These are phyloP conservation scores for Eupsilia transversa DNA, from an alignment of 2,888 invertebrate species.

Conservation along the genomic window DNA sequence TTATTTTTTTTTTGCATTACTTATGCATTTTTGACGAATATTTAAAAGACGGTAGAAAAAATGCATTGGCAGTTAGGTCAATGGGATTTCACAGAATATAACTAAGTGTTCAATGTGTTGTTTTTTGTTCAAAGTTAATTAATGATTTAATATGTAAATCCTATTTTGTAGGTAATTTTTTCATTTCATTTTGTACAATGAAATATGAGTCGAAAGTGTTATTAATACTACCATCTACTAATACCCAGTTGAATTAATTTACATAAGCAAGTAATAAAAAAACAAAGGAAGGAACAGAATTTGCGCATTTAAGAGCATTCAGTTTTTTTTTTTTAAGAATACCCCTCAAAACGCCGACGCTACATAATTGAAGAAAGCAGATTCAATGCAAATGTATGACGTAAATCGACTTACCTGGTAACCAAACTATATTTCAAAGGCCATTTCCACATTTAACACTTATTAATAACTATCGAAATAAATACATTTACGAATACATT, in stretches of 20 bases:
- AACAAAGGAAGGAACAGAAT: conserved; percentile 29
- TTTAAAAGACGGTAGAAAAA: neutral
- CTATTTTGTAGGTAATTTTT: neutral
- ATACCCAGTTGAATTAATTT: conserved; percentile 2
- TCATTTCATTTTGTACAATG: too few relatives aligned
- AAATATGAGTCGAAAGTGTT: neutral
- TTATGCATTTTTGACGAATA: neutral
- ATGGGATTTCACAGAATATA: neutral
- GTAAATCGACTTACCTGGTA: conserved; percentile 58
- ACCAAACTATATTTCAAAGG: conserved; percentile 41
- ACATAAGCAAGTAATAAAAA: conserved; percentile 45
- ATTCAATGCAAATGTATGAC: conserved; percentile 35
- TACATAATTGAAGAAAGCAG: conserved; percentile 11
- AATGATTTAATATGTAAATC: neutral
- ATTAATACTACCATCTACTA: neutral
- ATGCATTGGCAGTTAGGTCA: neutral
- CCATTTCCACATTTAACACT: conserved; percentile 58
- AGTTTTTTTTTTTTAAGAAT: conserved; percentile 5
- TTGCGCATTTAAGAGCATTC: conserved; percentile 10
- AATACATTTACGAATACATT: conserved; percentile 44
- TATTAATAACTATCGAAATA: conserved; percentile 36
- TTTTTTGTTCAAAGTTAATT: neutral
- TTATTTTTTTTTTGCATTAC: neutral
- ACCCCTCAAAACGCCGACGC: neutral
- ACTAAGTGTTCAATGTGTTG: too few relatives aligned